Percentiles rank a stretch among this genome's conserved stretches.
phyloP scores from a whole-genome alignment of 2,888 invertebrate species.

The Caradrina clavipalpis region DNA sequence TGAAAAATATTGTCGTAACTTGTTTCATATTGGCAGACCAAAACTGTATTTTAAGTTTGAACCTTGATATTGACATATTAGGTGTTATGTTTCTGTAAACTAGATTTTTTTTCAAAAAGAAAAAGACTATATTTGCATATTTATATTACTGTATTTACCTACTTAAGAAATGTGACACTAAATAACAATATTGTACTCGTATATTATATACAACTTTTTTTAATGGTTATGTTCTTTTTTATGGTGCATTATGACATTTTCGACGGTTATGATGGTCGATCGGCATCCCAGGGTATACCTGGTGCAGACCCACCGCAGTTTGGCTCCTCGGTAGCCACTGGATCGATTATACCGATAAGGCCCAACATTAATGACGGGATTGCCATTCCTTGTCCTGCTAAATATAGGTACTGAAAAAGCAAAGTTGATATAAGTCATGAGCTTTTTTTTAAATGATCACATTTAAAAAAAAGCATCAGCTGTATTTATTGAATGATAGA shows the following conservation, averaged over 20 bases:
- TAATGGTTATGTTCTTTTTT: conserved; percentile 27
- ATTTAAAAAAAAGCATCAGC: too few relatives aligned
- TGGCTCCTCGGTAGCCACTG: conserved; percentile 20
- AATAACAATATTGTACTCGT: neutral
- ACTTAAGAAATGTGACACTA: neutral
- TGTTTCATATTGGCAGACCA: too few relatives aligned
- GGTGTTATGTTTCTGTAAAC: too few relatives aligned
- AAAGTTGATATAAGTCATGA: neutral
- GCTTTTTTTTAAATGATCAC: too few relatives aligned
- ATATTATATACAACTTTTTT: neutral
- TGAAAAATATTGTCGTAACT: too few relatives aligned
- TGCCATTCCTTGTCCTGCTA: conserved; percentile 44
- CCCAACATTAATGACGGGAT: conserved; percentile 50
- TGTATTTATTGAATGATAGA: too few relatives aligned
- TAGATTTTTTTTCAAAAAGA: too few relatives aligned
- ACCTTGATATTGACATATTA: too few relatives aligned
- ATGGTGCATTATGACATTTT: conserved; percentile 32
- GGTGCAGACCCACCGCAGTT: conserved; percentile 49
- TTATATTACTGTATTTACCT: neutral
- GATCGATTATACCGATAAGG: conserved; percentile 50
- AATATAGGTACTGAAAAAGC: conserved; percentile 44
- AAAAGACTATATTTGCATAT: neutral
- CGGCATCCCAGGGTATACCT: conserved; percentile 40
- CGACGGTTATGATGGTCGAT: conserved; percentile 40
- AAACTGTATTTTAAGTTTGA: too few relatives aligned